Percentiles rank a stretch among this genome's conserved stretches.
Evolutionary conservation across 92 coral and sea anemone genomes (phyloP).

Genomic region (Plumapathes pennacea): DNA sequence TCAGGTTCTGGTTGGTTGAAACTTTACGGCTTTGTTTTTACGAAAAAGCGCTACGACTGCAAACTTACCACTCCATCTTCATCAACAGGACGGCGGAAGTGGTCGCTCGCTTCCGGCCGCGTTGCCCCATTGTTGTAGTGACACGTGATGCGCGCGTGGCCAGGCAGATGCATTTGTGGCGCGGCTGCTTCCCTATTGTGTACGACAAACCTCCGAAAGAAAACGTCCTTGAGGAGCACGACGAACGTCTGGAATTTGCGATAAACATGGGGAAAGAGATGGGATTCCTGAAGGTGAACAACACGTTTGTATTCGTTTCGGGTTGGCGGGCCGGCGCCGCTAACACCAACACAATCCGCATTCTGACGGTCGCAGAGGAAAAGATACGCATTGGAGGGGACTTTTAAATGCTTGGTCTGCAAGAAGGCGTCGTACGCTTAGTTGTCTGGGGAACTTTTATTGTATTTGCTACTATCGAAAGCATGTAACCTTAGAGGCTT

Average conservation of each 20-base stretch:
- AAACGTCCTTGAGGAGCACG: slow-evolving; percentile 88
- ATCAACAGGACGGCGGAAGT: slow-evolving; percentile 86
- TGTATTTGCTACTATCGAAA: too few relatives aligned
- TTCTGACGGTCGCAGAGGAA: slow-evolving; percentile 74
- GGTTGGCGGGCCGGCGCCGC: slow-evolving; percentile 98
- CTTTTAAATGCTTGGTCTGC: too few relatives aligned
- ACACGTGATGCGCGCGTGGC: slow-evolving; percentile 97
- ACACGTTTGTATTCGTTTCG: slow-evolving; percentile 83
- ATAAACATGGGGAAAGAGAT: slow-evolving; percentile 79
- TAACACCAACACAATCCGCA: slow-evolving; percentile 94
- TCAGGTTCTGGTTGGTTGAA: too few relatives aligned
- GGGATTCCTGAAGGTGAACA: slow-evolving; percentile 89
- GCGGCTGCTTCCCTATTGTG: slow-evolving; percentile 92
- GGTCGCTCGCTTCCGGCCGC: slow-evolving; percentile 92
- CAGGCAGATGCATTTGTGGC: slow-evolving; percentile 87
- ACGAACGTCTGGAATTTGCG: slow-evolving; percentile 88
- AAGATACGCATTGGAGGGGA: slow-evolving; percentile 84
- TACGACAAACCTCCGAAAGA: slow-evolving; percentile 75
- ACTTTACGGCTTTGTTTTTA: too few relatives aligned
- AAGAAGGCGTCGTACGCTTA: too few relatives aligned
- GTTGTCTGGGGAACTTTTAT: too few relatives aligned
- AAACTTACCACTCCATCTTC: too few relatives aligned
- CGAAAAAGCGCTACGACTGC: too few relatives aligned
- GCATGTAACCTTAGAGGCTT: too few relatives aligned
- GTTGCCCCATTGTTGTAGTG: slow-evolving; percentile 94